Evolutionary conservation across 2,888 invertebrate species (phyloP).

Genomic region (Zeuzera pyrina): DNA sequence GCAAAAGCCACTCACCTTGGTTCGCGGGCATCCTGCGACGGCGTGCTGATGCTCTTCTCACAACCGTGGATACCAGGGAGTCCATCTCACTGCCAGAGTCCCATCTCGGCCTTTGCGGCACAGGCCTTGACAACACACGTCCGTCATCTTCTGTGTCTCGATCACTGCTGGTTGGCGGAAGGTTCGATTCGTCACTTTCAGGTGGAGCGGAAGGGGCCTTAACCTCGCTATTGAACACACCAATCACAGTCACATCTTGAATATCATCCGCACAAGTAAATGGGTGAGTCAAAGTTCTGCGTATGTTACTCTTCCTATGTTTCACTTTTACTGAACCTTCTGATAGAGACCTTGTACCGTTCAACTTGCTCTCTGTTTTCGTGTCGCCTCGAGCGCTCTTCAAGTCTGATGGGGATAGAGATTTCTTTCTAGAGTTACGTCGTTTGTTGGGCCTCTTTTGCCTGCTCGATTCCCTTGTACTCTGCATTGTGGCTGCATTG

Average conservation of each 20-base stretch:
- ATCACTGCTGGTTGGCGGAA: conserved; percentile 64
- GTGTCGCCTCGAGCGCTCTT: conserved; percentile 46
- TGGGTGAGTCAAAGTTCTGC: conserved; percentile 65
- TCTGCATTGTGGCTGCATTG: conserved; percentile 61
- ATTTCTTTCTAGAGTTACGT: conserved; percentile 66
- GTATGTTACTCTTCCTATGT: conserved; percentile 63
- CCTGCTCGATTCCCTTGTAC: conserved; percentile 56
- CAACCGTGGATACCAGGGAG: conserved; percentile 75
- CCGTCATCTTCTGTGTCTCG: conserved; percentile 66
- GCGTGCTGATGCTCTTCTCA: conserved; percentile 76
- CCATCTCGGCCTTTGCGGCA: conserved; percentile 48
- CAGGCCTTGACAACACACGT: conserved; percentile 37
- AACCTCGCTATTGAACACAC: conserved; percentile 41
- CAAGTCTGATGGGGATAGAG: conserved; percentile 61
- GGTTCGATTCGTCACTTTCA: conserved; percentile 63
- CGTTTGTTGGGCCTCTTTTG: conserved; percentile 62
- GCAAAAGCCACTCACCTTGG: conserved; percentile 49
- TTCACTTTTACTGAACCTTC: conserved; percentile 65
- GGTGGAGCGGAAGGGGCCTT: conserved; percentile 38
- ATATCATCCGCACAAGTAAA: conserved; percentile 50
- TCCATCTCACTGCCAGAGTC: conserved; percentile 72
- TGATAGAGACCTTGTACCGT: conserved; percentile 54
- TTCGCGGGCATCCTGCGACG: conserved; percentile 68
- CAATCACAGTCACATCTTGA: conserved; percentile 45
- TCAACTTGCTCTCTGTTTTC: conserved; percentile 49